Base-by-base conservation (phyloP, 2,113 vertebrate species). In the Cephalopterus ornatus region DNA sequence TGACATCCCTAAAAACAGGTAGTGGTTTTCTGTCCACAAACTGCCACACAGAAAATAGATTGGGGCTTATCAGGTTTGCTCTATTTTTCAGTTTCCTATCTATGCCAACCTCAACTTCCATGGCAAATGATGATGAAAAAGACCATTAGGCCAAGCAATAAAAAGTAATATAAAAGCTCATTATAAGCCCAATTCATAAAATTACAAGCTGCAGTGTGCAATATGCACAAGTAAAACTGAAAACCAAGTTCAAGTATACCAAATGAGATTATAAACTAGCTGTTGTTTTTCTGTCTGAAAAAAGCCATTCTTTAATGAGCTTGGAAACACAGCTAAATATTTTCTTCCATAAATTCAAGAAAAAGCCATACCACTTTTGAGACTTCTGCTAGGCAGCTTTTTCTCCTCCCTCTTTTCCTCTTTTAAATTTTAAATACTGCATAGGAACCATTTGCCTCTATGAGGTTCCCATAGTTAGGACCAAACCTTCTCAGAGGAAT, bases 401-500 rank as follows among this genome's bases (percentile, higher is more conserved):
- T 92, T 88, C 93, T 84, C 33, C 35, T 93, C 61, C 73, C 62
- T 63, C 94, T 96, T 95, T 97, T 98, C 97, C 98, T 96, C 97
- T 97, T 97, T 97, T 95, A 97, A 97, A 97, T 87, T 98, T 98
- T 97, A 97, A 98, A 97, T 95, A 95, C 95, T 97, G 96, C 97
- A 95, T 76, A 97, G 97, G 97, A 97, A 95, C 93, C 93, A 85
- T 95, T 98, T 97, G 93, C 93, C 93, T 81, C 91, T 82, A 83
- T 68, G 93, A 97, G 96, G 94, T 97, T 97, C 97, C 96, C 95
- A 97, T 96, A 97, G 97, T 97, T 85, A 97, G 97, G 93, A 97
- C 97, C 96, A 96, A 98, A 96, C 94, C 94, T 97, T 96, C 98
- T 97, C 97, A 85, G 94, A 92, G 93, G 97, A 98, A 98, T 98